phyloP scores from a whole-genome alignment of 2,797 vertebrate genomes.

The Salarias fasciatus region DNA sequence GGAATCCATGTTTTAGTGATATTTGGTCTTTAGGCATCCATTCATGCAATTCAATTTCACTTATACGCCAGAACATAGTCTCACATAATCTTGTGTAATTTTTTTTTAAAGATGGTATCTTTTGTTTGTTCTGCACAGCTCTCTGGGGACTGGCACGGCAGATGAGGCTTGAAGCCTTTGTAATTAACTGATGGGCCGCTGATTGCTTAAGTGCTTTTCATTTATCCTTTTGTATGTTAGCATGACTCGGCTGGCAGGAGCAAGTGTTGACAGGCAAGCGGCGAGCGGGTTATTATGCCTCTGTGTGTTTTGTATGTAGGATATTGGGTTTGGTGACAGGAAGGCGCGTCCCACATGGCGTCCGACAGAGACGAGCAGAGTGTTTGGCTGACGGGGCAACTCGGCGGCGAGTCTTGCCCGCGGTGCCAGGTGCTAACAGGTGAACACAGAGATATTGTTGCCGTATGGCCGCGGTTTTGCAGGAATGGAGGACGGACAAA shows the following conservation, averaged over 20 bases:
- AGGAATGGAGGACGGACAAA: slow-evolving; percentile 50
- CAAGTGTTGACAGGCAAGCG: slow-evolving; percentile 68
- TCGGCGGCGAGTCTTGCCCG: slow-evolving; percentile 48
- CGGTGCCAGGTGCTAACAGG: slow-evolving; percentile 77
- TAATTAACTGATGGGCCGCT: slow-evolving; percentile 71
- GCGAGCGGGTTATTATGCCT: slow-evolving; percentile 54
- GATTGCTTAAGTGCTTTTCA: slow-evolving; percentile 78
- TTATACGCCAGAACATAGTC: too few relatives aligned
- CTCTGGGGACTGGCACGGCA: slow-evolving; percentile 13
- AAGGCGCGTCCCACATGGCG: slow-evolving; percentile 77
- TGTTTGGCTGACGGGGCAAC: slow-evolving; percentile 47
- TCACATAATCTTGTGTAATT: too few relatives aligned
- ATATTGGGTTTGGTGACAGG: slow-evolving; percentile 74
- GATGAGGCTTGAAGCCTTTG: slow-evolving; percentile 56
- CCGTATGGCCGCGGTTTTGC: slow-evolving; percentile 62
- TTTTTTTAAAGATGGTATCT: too few relatives aligned
- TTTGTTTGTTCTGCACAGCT: slow-evolving; percentile 19
- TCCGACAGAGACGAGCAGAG: slow-evolving; percentile 60
- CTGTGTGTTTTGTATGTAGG: slow-evolving; percentile 67
- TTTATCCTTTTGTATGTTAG: slow-evolving; percentile 70
- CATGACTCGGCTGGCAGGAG: slow-evolving; percentile 44
- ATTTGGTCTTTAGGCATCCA: too few relatives aligned
- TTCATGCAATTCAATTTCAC: too few relatives aligned
- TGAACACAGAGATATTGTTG: slow-evolving; percentile 78
- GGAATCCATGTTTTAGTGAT: too few relatives aligned